Percentiles rank a stretch among this genome's conserved stretches.
Conservation (phyloP, 2,888 invertebrate genomes). For the Heteromyza rotundicornis region DNA sequence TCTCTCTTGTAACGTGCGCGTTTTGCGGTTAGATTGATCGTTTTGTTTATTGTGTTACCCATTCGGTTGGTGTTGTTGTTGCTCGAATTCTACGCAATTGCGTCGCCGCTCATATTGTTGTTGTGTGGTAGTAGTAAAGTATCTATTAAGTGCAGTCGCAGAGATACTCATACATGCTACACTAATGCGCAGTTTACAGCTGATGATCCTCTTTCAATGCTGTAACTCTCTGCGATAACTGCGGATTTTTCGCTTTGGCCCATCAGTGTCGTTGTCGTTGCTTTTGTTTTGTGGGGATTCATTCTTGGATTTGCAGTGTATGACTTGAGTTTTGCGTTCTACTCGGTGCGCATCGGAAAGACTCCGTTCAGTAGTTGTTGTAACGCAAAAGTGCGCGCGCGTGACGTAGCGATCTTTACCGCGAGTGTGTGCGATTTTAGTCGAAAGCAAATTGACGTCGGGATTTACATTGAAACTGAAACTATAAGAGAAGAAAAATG, state of each 20-base stretch:
- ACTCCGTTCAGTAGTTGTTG: conserved; percentile 49
- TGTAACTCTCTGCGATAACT: neutral
- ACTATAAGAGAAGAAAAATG: no score
- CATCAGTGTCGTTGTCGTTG: no score
- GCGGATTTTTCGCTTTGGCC: conserved; percentile 34
- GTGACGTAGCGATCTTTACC: conserved; percentile 37
- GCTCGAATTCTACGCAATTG: conserved; percentile 24
- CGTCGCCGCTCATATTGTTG: conserved; percentile 10
- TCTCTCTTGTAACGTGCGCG: neutral
- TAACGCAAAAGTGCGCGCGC: conserved; percentile 55
- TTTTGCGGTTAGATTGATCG: conserved; percentile 21
- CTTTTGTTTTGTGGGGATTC: no score
- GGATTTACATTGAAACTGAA: conserved; percentile 34
- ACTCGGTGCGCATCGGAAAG: conserved; percentile 46
- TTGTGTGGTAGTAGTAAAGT: conserved; percentile 31
- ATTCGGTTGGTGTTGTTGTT: conserved; percentile 19
- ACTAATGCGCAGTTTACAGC: conserved; percentile 17
- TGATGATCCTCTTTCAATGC: neutral
- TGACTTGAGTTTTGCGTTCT: conserved; percentile 28
- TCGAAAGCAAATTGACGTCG: conserved; percentile 42
- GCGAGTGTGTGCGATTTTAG: neutral
- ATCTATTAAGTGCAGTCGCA: conserved; percentile 17
- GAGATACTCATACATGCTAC: conserved; percentile 34
- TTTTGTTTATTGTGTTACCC: conserved; percentile 20
- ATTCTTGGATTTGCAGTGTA: conserved; percentile 24